Conservation (phyloP, 2,113 vertebrate species). For the Chionomys nivalis region DNA sequence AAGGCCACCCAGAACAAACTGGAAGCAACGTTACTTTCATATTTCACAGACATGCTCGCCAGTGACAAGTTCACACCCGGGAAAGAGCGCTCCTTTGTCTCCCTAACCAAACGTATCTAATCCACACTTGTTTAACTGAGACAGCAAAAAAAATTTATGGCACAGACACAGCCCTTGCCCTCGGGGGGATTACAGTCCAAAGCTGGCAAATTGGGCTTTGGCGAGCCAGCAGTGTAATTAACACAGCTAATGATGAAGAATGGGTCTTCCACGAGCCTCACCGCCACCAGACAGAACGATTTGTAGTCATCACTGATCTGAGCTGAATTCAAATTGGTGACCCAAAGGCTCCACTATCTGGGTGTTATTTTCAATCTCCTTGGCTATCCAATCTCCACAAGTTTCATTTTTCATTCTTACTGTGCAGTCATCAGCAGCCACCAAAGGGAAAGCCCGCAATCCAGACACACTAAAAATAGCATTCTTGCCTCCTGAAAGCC, state of each 20-base stretch:
- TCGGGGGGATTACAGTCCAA: slow-evolving; percentile 65
- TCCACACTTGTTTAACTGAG: slow-evolving; percentile 12
- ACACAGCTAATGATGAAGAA: slow-evolving; percentile 65
- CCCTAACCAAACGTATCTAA: slow-evolving; percentile 57
- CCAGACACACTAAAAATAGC: slow-evolving; percentile 81
- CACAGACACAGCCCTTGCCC: slow-evolving; percentile 50
- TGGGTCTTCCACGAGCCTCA: slow-evolving; percentile 63
- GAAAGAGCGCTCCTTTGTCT: slow-evolving; percentile 45
- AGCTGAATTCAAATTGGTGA: slow-evolving; percentile 80
- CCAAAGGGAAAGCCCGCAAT: slow-evolving; percentile 77
- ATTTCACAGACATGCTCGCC: slow-evolving; percentile 60
- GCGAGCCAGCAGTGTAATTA: slow-evolving; percentile 59
- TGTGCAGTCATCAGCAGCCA: slow-evolving; percentile 79
- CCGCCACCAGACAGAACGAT: slow-evolving; percentile 70
- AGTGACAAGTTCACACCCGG: slow-evolving; percentile 58
- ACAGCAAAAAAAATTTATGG: neutral
- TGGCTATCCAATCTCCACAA: slow-evolving; percentile 76
- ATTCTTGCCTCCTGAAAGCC: slow-evolving; percentile 79
- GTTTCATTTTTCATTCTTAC: slow-evolving; percentile 84
- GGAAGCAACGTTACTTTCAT: slow-evolving; percentile 14
- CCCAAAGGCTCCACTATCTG: slow-evolving; percentile 70
- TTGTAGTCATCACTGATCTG: slow-evolving; percentile 78
- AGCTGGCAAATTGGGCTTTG: neutral
- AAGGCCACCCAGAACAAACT: slow-evolving; percentile 64
- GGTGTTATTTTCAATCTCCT: slow-evolving; percentile 81